Evolutionary conservation across 2,888 invertebrate genomes (phyloP).

Genomic region (Ophion slaviceki): DNA sequence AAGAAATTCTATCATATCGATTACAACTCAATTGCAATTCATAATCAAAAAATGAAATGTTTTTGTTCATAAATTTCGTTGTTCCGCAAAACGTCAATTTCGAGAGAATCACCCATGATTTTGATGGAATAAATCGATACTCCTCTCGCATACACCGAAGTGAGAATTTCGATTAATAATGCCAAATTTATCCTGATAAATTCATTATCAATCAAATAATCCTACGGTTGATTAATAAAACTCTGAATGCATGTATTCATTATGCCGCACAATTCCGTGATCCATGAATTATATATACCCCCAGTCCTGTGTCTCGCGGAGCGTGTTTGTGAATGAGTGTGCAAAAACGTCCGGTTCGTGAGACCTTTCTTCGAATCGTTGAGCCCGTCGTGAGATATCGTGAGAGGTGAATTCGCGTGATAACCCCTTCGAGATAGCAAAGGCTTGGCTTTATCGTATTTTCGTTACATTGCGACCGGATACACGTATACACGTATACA

Average conservation of each 20-base stretch:
- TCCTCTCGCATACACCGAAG: not conserved
- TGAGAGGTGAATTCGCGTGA: slow-evolving; percentile 30
- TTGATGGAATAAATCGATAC: not conserved
- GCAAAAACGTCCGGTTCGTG: slow-evolving; percentile 30
- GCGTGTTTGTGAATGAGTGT: slow-evolving; percentile 46
- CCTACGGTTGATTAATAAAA: not conserved
- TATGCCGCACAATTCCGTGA: not conserved
- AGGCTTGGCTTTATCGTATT: slow-evolving; percentile 42
- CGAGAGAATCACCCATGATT: not conserved
- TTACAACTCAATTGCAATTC: too few species aligned
- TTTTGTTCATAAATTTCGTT: too few species aligned
- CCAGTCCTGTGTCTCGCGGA: not conserved
- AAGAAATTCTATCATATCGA: too few species aligned
- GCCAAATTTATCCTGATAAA: not conserved
- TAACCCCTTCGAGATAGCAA: slow-evolving; percentile 37
- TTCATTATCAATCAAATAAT: not conserved
- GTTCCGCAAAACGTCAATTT: too few species aligned
- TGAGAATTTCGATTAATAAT: not conserved
- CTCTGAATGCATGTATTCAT: not conserved
- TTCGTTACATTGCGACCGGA: slow-evolving; percentile 17
- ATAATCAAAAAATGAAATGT: too few species aligned
- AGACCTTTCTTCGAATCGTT: slow-evolving; percentile 62
- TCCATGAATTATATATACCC: not conserved
- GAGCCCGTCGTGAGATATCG: slow-evolving; percentile 43
- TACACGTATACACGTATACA: slow-evolving; percentile 18